Base-by-base conservation (phyloP, 2,113 vertebrate species). In the Hippoglossus stenolepis region DNA sequence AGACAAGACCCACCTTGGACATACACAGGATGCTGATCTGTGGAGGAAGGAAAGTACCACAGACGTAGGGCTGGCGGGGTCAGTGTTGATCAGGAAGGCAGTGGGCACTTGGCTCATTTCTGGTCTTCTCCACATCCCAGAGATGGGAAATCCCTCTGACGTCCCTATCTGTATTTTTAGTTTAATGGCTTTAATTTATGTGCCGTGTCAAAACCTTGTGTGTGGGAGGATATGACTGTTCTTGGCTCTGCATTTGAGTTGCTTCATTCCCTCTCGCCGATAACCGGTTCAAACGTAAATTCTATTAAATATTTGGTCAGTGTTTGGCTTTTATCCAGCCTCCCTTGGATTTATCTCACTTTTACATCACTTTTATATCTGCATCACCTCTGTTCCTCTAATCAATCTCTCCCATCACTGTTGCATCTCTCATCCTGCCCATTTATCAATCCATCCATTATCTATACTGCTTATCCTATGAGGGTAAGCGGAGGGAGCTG, bases 21-120 rank as follows among this genome's bases (percentile, higher is more conserved):
- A 75, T 75, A 81, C 70, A 88, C 84, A 86, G 87, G 88, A 86
- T 87, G 79, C 73, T 78, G 66, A 69, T 69, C 60, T 31, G 35
- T 20, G 35, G 65, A 65, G 28, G 70, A 82, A 88, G 93, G 91
- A 93, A 92, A 78, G 58, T 45, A 69, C 70, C 77, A 40, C 12
- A 91, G 91, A 93, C 75, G 84, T 80, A 91, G 67, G 77, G 67
- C 63, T 5, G 24, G 59, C 80, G 78, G 66, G 79, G 17, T 72
- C 77, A 62, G 15, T 53, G 74, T 54, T 71, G 67, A 60, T 73
- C 92, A 92, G 93, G 93, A 94, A 93, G 85, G 70, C 65, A 75
- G 71, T n/a, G 60, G 73, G 57, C 78, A 85, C 80, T 83, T 79
- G 70, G 14, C 23, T 1, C 38, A 57, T 63, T 75, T 84, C 21